Evolutionary conservation across 2,797 vertebrate species (phyloP).

Genomic region (Spheniscus humboldti): DNA sequence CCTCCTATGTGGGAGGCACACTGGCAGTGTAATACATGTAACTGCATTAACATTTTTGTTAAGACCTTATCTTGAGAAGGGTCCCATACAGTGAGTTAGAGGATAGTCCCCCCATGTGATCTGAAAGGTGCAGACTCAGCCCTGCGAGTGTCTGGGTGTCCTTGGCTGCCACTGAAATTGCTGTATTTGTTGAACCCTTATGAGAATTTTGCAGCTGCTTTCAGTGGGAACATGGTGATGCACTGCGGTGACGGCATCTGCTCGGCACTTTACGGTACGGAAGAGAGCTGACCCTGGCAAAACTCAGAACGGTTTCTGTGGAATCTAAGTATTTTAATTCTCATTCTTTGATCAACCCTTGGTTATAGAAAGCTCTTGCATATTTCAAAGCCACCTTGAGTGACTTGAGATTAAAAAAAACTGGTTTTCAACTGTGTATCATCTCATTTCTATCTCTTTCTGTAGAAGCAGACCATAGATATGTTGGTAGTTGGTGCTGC

Average conservation of each 20-base stretch:
- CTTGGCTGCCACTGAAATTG: not conserved
- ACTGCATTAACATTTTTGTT: not conserved
- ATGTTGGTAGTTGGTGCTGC: not conserved
- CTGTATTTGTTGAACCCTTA: not conserved
- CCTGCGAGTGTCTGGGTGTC: not conserved
- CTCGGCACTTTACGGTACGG: not conserved
- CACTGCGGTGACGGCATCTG: not conserved
- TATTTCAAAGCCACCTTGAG: not conserved
- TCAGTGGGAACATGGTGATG: not conserved
- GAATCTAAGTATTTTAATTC: not conserved
- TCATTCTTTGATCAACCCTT: not conserved
- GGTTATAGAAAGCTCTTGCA: not conserved
- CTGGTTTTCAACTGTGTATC: not conserved
- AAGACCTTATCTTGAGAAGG: not conserved
- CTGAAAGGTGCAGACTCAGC: not conserved
- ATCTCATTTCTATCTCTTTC: not conserved
- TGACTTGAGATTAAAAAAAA: not conserved
- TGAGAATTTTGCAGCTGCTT: not conserved
- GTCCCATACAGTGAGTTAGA: not conserved
- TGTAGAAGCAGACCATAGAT: not conserved
- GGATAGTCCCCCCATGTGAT: not conserved
- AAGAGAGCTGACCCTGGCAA: not conserved
- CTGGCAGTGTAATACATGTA: not conserved
- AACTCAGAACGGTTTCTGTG: not conserved
- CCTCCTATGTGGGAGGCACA: not conserved